Conservation (phyloP, 64 coral and sea anemone species). For the Stichodactyla mertensii region DNA sequence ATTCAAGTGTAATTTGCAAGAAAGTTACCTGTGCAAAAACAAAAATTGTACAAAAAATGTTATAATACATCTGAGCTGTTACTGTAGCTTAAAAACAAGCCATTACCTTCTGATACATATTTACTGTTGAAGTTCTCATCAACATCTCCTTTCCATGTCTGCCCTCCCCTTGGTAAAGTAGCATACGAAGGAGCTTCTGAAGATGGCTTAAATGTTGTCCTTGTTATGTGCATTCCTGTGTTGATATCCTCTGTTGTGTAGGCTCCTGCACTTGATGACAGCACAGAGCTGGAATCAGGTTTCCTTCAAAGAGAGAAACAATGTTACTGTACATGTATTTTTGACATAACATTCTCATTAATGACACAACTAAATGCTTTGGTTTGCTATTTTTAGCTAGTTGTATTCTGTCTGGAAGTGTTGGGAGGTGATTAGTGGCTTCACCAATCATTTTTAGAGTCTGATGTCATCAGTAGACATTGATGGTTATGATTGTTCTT, state of each 20-base stretch:
- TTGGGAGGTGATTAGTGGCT: too few relatives aligned
- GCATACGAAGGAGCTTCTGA: slow-evolving; percentile 58
- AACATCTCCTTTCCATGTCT: slow-evolving; percentile 22
- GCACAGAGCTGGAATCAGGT: background rate
- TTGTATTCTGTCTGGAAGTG: too few relatives aligned
- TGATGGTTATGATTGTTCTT: too few relatives aligned
- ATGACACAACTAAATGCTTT: background rate
- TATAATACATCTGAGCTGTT: background rate
- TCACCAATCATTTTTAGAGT: too few relatives aligned
- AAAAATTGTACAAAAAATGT: background rate
- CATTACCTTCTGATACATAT: slow-evolving; percentile 15
- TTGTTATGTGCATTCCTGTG: slow-evolving; percentile 36
- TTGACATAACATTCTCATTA: background rate
- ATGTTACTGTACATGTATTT: too few relatives aligned
- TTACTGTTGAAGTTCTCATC: slow-evolving; percentile 62
- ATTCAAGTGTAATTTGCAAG: too few relatives aligned
- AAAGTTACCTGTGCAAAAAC: too few relatives aligned
- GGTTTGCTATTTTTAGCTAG: too few relatives aligned
- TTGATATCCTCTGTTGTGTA: slow-evolving; percentile 54
- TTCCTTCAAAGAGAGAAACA: background rate
- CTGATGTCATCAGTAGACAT: too few relatives aligned
- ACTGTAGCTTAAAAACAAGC: background rate
- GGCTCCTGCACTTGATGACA: slow-evolving; percentile 29
- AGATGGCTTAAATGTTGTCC: slow-evolving; percentile 64
- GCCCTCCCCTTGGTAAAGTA: slow-evolving; percentile 63